phyloP scores from a whole-genome alignment of 1,140 invertebrate species.

The Brachystomella parvula region DNA sequence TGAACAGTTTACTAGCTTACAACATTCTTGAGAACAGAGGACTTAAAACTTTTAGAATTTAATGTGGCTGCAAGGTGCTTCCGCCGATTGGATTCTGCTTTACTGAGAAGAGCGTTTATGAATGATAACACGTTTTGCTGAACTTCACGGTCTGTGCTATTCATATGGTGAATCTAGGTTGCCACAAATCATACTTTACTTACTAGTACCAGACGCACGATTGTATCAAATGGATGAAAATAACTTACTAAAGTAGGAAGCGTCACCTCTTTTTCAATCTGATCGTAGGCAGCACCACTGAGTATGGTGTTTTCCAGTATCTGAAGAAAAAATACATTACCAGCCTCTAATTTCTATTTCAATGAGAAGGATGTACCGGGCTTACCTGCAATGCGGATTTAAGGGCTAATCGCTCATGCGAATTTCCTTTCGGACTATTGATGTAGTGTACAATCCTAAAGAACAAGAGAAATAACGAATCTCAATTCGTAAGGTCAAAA shows the following conservation, averaged over 20 bases:
- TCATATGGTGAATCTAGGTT: conserved; percentile 24
- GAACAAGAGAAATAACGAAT: neutral
- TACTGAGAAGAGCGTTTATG: conserved; percentile 84
- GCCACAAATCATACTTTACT: too few species aligned
- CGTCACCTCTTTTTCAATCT: conserved; percentile 82
- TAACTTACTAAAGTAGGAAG: conserved; percentile 68
- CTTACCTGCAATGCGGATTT: conserved; percentile 28
- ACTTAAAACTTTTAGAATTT: conserved; percentile 67
- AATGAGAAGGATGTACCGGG: neutral
- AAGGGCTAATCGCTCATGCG: conserved; percentile 20
- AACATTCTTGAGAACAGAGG: conserved; percentile 33
- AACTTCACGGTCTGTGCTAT: conserved; percentile 59
- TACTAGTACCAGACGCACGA: too few species aligned
- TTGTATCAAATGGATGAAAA: too few species aligned
- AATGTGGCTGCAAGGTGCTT: conserved; percentile 66
- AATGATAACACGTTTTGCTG: conserved; percentile 89
- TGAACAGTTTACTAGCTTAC: conserved; percentile 45
- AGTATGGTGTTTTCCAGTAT: conserved; percentile 30
- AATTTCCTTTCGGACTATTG: conserved; percentile 20
- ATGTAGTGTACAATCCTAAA: conserved; percentile 21
- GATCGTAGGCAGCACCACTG: conserved; percentile 48
- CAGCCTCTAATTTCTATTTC: neutral
- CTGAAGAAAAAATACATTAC: conserved; percentile 17
- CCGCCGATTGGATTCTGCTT: conserved; percentile 70
- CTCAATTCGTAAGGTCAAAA: neutral